Conservation (phyloP, 37 sponge, comb jelly and placozoan species). For the Eunapius fragilis region DNA sequence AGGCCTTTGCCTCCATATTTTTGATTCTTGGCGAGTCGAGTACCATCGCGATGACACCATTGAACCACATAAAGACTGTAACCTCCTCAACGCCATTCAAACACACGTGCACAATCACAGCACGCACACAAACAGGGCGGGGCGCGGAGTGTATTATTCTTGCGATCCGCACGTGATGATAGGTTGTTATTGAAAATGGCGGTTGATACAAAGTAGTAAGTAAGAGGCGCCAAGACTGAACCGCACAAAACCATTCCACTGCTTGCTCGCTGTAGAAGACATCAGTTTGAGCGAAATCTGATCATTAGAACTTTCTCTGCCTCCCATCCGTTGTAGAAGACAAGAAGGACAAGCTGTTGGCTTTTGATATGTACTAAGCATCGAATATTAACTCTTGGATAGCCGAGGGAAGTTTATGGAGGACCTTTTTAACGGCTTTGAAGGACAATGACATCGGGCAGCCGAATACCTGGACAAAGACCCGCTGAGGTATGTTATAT, state of each 20-base stretch:
- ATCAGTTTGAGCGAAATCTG: background rate
- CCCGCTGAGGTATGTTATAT: slow-evolving; percentile 40
- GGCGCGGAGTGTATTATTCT: background rate
- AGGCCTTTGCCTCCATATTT: slow-evolving; percentile 76
- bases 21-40: slow-evolving; percentile 49
- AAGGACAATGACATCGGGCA: slow-evolving; percentile 39
- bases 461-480: slow-evolving; percentile 33
- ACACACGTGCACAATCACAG: background rate
- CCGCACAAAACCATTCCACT: background rate
- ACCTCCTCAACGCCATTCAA: background rate
- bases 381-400: background rate
- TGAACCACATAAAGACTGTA: background rate
- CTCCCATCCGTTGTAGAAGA: background rate
- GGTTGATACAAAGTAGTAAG: background rate
- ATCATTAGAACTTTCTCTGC: background rate
- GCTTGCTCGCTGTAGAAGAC: background rate
- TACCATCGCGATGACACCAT: slow-evolving; percentile 14
- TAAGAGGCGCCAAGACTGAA: background rate
- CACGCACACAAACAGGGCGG: background rate
- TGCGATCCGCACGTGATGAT: background rate
- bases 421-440: background rate
- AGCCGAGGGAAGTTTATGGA: background rate
- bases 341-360: background rate
- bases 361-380: background rate
- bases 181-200: background rate